phyloP scores from a whole-genome alignment of 2,113 vertebrate species.

The Egretta garzetta region DNA sequence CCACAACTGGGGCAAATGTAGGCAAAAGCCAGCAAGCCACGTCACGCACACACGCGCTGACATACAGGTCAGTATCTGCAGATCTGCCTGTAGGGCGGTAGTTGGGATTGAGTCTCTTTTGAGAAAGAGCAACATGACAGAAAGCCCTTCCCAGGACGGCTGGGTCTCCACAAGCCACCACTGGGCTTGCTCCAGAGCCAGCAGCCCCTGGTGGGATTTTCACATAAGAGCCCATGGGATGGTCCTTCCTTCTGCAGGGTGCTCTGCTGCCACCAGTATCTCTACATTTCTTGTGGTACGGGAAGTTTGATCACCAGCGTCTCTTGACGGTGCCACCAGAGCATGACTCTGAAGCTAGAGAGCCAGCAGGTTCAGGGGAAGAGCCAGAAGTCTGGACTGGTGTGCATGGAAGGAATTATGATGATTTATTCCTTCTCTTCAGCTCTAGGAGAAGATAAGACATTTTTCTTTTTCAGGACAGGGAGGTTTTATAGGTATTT shows the following conservation, averaged over 20 bases:
- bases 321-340: not conserved
- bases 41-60: rapidly evolving
- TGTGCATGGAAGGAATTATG: rapidly evolving
- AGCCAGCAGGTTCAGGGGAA: not conserved
- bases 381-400: not conserved
- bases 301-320: not conserved
- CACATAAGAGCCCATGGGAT: not conserved
- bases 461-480: not conserved
- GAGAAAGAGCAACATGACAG: not conserved
- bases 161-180: not conserved
- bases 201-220: not conserved
- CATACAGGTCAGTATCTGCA: not conserved
- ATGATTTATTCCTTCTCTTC: not conserved
- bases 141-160: not conserved
- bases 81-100: not conserved
- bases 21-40: not conserved
- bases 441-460: not conserved
- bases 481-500: not conserved
- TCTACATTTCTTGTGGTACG: not conserved
- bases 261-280: not conserved
- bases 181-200: not conserved
- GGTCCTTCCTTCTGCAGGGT: not conserved
- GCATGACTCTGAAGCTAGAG: not conserved
- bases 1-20: not conserved
- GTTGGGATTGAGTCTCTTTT: not conserved